Evolutionary conservation across 2,888 invertebrate genomes (phyloP).

Genomic region (Marasmarcha lunaedactyla): DNA sequence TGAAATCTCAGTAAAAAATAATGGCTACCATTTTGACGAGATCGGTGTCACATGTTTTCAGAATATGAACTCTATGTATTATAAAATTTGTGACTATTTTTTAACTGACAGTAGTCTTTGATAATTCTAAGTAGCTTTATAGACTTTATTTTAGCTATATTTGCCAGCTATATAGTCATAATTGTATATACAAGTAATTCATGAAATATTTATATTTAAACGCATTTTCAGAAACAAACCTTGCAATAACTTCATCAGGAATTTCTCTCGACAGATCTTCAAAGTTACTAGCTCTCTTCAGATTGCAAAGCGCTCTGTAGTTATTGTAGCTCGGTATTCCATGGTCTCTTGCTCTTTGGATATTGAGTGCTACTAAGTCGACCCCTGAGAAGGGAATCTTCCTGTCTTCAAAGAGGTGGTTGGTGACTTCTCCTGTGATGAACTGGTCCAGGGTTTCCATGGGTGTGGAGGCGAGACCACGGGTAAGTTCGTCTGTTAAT

Average conservation of each 20-base stretch:
- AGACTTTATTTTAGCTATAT: no score
- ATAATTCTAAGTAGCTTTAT: no score
- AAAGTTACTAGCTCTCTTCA: slow-evolving; percentile 86
- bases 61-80: no score
- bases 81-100: no score
- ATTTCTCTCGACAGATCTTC: slow-evolving; percentile 90
- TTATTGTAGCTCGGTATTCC: slow-evolving; percentile 91
- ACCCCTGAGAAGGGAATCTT: slow-evolving; percentile 92
- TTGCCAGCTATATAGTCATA: no score
- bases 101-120: no score
- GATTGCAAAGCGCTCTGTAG: slow-evolving; percentile 89
- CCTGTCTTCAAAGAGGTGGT: slow-evolving; percentile 93
- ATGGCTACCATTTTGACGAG: no score
- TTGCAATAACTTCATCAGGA: slow-evolving; percentile 83
- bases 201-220: no score
- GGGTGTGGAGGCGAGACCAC: slow-evolving; percentile 88
- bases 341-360: slow-evolving; percentile 90
- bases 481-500: slow-evolving; percentile 86
- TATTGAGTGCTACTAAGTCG: slow-evolving; percentile 91
- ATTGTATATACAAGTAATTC: no score
- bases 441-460: slow-evolving; percentile 95
- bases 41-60: no score
- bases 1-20: no score
- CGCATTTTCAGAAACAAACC: slow-evolving; percentile 26
- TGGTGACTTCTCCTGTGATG: slow-evolving; percentile 93